phyloP scores from a whole-genome alignment of 2,113 vertebrate genomes.

The Salminus brasiliensis region DNA sequence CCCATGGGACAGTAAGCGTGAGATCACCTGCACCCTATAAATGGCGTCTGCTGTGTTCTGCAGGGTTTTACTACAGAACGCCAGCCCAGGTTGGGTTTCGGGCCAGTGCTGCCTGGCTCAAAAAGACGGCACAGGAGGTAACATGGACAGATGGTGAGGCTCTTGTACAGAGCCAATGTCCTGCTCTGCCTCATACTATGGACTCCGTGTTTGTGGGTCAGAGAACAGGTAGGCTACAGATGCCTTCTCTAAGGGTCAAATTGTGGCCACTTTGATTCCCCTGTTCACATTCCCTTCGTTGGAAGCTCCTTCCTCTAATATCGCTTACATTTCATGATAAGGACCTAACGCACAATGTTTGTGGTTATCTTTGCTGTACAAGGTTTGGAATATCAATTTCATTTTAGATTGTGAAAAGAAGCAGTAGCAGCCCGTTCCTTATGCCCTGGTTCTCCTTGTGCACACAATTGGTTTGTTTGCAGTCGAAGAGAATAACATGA shows the following conservation, averaged over 20 bases:
- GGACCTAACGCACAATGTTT: not conserved
- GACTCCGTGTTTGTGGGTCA: conserved; percentile 42
- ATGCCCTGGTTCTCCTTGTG: too few species aligned
- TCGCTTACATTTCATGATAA: not conserved
- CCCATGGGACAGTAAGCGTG: not conserved
- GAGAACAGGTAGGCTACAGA: conserved; percentile 47
- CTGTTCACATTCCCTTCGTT: not conserved
- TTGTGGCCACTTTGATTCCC: conserved; percentile 15
- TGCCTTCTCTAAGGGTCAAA: conserved; percentile 28
- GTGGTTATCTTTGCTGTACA: not conserved
- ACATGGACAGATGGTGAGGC: conserved; percentile 42
- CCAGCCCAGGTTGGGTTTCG: not conserved
- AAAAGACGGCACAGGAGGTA: conserved; percentile 30
- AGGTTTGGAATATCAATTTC: not conserved
- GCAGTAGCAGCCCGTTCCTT: too few species aligned
- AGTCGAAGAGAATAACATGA: too few species aligned
- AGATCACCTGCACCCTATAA: not conserved
- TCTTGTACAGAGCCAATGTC: conserved; percentile 12
- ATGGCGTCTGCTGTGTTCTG: not conserved
- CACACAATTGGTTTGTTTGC: too few species aligned
- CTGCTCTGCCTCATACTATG: not conserved
- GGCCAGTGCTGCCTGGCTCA: not conserved
- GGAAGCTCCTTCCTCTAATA: not conserved
- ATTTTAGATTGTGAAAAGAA: not conserved
- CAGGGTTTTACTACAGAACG: not conserved